These are phyloP conservation scores for Coreius guichenoti DNA, from an alignment of 2,797 vertebrate genomes.

Conservation along the genomic window DNA sequence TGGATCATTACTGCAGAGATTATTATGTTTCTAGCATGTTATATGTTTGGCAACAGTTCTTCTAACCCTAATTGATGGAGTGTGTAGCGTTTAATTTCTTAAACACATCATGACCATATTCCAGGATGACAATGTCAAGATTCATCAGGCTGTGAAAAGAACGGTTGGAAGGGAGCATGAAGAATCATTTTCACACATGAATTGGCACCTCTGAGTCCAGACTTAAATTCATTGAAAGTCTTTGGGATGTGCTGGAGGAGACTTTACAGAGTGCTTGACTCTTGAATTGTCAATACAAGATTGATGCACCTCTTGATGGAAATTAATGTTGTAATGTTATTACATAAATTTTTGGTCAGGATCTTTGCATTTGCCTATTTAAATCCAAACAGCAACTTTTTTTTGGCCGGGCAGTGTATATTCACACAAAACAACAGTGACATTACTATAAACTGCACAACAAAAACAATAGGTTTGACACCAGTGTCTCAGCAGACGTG, in stretches of 20 bases:
- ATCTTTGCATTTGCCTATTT: background rate
- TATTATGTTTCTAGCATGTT: background rate
- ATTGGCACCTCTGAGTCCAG: background rate
- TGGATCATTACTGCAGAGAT: background rate
- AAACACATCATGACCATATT: too few relatives aligned
- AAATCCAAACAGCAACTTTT: background rate
- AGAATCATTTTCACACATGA: background rate
- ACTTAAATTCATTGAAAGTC: background rate
- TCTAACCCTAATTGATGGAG: background rate
- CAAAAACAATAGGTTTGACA: background rate
- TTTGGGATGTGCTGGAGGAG: background rate
- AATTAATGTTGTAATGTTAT: background rate
- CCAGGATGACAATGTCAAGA: background rate
- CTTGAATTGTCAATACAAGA: too few relatives aligned
- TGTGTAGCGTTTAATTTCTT: background rate
- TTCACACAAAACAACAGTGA: background rate
- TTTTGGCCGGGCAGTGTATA: background rate
- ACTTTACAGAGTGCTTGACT: background rate
- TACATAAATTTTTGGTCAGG: background rate
- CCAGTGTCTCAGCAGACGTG: background rate
- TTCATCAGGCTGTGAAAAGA: background rate
- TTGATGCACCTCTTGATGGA: background rate
- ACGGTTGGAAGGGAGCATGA: background rate
- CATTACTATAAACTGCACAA: background rate
- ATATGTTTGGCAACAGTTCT: background rate